Evolutionary conservation across 2,797 vertebrate genomes (phyloP), one percentile per base, ranked within the genome.

Genomic region (Hozukius guyotensis): DNA sequence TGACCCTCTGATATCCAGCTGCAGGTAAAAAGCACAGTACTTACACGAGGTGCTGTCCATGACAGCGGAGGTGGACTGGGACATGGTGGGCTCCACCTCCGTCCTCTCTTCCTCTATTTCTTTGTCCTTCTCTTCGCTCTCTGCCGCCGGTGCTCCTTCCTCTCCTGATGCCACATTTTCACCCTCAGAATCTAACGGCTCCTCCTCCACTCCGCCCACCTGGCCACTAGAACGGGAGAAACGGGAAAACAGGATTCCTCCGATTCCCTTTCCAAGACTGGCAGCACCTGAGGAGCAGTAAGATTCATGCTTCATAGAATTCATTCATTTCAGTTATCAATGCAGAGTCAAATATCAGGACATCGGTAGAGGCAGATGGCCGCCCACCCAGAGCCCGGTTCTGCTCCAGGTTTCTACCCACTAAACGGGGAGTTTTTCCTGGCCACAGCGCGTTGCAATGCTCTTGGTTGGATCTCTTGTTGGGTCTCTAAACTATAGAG

Each of bases 161-260:
- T 94, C 93, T 57, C 69, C 87, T 0, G 24, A 29, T 13, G 42
- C 42, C 6, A 77, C 62, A 0, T 66, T 88, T 16, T 92, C 93
- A 2, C 87, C 83, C 81, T 95, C 95, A 3, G 76, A 89, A 34
- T 94, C 93, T 11, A 83, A 88, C 0, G 93, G 92, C 4, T 78
- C 95, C 88, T 24, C 95, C 27, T 96, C 94, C 0, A 91, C 74
- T 52, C 96, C 97, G 0, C 96, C 84, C 52, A 94, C 81, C 64
- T 96, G 92, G 13, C 96, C 92, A 38, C 94, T 96, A 9, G 97
- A 97, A 4, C 97, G 95, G 29, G 97, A 97, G 77, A 99, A 99
- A 70, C 97, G 96, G 1, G 98, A 99, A 87, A 99, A 98, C 8
- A 99, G 90, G 92, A 99, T 99, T 83, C 97, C 98, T 7, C 98